These are phyloP conservation scores for Paraplagusia blochii DNA, from an alignment of 2,113 vertebrate genomes.

Conservation along the genomic window DNA sequence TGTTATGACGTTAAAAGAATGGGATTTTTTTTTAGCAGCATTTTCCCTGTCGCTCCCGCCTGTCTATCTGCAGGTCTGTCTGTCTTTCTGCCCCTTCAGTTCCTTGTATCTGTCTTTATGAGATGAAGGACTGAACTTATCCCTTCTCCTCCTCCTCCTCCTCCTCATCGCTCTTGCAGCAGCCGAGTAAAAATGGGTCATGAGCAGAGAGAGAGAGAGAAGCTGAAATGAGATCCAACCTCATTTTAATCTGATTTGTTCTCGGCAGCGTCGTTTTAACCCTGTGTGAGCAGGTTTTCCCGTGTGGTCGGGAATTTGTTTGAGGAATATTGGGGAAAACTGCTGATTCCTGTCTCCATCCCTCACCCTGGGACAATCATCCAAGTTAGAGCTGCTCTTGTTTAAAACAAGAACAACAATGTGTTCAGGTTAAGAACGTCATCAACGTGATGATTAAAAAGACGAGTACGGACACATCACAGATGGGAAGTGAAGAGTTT, in stretches of 20 bases:
- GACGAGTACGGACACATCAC: too few species aligned
- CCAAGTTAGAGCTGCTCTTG: too few species aligned
- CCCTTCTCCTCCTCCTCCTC: conserved; percentile 29
- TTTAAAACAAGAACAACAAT: too few species aligned
- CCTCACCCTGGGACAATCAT: background rate
- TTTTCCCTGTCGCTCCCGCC: conserved; percentile 17
- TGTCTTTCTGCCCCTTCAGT: conserved; percentile 24
- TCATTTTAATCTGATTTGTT: conserved; percentile 66
- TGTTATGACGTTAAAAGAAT: background rate
- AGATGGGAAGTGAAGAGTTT: too few species aligned
- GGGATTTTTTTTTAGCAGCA: conserved; percentile 6
- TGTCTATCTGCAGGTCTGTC: conserved; percentile 18
- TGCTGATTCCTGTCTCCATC: conserved; percentile 18
- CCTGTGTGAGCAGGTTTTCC: conserved; percentile 37
- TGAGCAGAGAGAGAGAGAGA: conserved; percentile 62
- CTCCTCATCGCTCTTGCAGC: conserved; percentile 36
- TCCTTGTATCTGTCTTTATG: conserved; percentile 33
- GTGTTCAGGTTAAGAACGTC: too few species aligned
- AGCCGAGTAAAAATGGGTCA: conserved; percentile 67
- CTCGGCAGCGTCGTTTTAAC: conserved; percentile 64
- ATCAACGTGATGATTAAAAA: too few species aligned
- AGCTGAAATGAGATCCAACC: conserved; percentile 66
- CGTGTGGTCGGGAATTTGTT: conserved; percentile 11
- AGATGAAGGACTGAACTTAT: conserved; percentile 49
- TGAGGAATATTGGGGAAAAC: conserved; percentile 3